These are phyloP conservation scores for Orthosia gothica DNA, from an alignment of 2,888 invertebrate genomes.

Conservation along the genomic window DNA sequence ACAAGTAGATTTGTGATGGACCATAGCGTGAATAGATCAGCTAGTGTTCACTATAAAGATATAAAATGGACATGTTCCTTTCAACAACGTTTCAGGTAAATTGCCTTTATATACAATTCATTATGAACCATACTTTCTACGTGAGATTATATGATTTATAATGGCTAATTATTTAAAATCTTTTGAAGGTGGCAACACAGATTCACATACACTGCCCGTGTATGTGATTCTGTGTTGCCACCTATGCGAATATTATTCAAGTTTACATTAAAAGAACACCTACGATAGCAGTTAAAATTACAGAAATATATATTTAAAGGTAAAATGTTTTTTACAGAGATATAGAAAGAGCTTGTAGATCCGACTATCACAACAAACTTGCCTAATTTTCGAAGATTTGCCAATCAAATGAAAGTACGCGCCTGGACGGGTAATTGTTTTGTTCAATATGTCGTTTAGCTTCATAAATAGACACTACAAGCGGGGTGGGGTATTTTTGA, in stretches of 20 bases:
- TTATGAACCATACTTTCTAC: conserved; percentile 68
- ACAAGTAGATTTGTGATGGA: conserved; percentile 74
- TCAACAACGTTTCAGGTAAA: conserved; percentile 65
- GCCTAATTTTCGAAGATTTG: conserved; percentile 70
- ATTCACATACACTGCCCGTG: conserved; percentile 47
- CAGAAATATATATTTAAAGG: conserved; percentile 48
- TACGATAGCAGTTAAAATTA: conserved; percentile 50
- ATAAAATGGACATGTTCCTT: conserved; percentile 80
- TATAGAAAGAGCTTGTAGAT: conserved; percentile 49
- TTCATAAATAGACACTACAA: conserved; percentile 73
- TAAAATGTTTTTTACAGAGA: conserved; percentile 54
- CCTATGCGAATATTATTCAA: conserved; percentile 37
- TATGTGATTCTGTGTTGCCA: conserved; percentile 61
- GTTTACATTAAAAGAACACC: conserved; percentile 25
- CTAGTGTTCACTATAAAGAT: conserved; percentile 72
- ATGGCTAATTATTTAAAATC: conserved; percentile 59
- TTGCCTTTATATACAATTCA: conserved; percentile 68
- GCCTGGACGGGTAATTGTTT: conserved; percentile 83
- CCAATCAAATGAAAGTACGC: conserved; percentile 72
- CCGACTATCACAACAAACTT: conserved; percentile 70
- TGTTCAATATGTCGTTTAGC: conserved; percentile 66
- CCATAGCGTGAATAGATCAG: conserved; percentile 62
- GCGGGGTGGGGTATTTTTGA: conserved; percentile 67
- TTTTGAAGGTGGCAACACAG: conserved; percentile 68
- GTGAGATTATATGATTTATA: conserved; percentile 70